Base-by-base conservation (phyloP, 2,888 invertebrate genomes). In the Plusia festucae region DNA sequence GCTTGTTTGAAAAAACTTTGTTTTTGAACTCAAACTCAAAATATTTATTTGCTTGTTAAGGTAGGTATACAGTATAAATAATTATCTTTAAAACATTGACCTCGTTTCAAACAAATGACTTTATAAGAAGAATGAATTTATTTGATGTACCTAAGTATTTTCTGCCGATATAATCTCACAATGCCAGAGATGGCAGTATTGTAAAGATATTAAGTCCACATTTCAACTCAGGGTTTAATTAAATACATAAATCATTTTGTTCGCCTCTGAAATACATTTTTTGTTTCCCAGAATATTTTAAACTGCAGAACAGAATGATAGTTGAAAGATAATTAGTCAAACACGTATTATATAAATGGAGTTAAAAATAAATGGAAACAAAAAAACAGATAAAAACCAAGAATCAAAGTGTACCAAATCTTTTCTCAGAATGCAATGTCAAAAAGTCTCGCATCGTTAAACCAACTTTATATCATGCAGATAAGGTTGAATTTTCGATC, bases 171-270 rank as follows among this genome's bases (percentile, higher is more conserved):
- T 32, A 32, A 60, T 51, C 59, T 34, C 15, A 9, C 56, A 59
- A 51, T 32, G 32, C 40, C 16, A 44, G 9, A 44, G 27, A 20
- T 51, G 7, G 18, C 44, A 63, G 44, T 57, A 51, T 49, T 30
- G 15, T 52, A 54, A 70, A 57, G 18, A 67, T 62, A 62, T 68
- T 53, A 72, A 72, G 54, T 62, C 51, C 24, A 68, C 68, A 67
- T 66, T 71, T 64, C 65, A 63, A 18, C n/a, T 11, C 49, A 55
- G 44, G 27, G 46, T 67, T 64, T 68, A 67, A 68, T 64, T 40
- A 67, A 71, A 67, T 59, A 64, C 58, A 71, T 64, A 68, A 71
- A 75, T 71, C 71, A 68, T 67, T n/a, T 62, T 40, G 49, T 7
- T 11, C 9, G 40, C 49, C 2, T 44, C 60, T 24, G 27, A 55